Evolutionary conservation across 2,797 vertebrate species (phyloP), one percentile per base, ranked within the genome.

Genomic region (Hybognathus amarus): DNA sequence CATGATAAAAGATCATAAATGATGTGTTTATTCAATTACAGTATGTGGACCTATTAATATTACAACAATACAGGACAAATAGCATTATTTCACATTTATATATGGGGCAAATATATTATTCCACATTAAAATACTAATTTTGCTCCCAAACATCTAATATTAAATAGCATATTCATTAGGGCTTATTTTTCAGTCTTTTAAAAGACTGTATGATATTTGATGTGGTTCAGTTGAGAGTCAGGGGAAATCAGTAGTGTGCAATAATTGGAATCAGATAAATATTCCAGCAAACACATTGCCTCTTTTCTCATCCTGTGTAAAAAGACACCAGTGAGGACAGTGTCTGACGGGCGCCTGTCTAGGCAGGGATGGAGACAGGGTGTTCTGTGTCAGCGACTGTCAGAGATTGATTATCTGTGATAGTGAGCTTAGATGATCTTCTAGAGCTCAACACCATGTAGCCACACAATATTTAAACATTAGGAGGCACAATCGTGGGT

Each of bases 351-450:
- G 71, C 40, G n/a, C 79, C 82, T 80, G 86, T 84, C 74, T 73
- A 69, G 67, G 47, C 30, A 71, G 82, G 33, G 61, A 74, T 61
- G 77, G 82, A 85, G 82, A 80, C 71, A 67, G 38, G 67, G 79
- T 20, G 86, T 56, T 80, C 70, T 77, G 69, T 78, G 78, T 89
- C 67, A 79, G 45, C 18, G 73, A 67, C 74, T 17, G 45, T 81
- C 66, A 84, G 80, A 54, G 79, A 80, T 79, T 85, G 71, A 89
- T 67, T 77, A 73, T 77, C 66, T 79, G 64, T 80, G 79, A 87
- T 76, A 33, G 69, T 67, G 38, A 67, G 22, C 59, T 68, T 69
- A 30, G 24, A 6, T 40, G 59, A 81, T 83, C 71, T 69, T 84
- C 73, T 64, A 68, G 56, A 67, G 54, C 68, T 69, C n/a, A 74